Evolutionary conservation across 2,113 vertebrate genomes (phyloP).

Genomic region (Triplophysa tibetana): DNA sequence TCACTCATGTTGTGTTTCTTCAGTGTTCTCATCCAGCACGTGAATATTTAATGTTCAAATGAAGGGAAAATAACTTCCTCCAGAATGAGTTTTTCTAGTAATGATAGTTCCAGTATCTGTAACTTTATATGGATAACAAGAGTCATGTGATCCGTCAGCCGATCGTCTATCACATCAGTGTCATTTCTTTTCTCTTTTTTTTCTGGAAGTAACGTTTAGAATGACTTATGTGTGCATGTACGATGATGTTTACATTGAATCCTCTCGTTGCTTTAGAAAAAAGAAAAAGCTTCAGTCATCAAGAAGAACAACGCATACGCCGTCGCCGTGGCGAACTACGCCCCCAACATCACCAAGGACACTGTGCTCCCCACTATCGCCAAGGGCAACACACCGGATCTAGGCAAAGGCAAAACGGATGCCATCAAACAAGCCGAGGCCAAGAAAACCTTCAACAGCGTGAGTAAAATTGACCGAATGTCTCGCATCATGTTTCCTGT

Average conservation of each 20-base stretch:
- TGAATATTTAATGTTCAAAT: not conserved
- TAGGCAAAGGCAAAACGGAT: slow-evolving; percentile 84
- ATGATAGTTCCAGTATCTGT: no score
- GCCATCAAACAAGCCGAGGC: slow-evolving; percentile 83
- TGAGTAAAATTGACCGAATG: slow-evolving; percentile 99
- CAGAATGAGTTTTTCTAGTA: no score
- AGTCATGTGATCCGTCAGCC: no score
- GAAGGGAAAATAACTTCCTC: not conserved
- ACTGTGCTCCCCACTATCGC: slow-evolving; percentile 91
- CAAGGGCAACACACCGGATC: slow-evolving; percentile 85
- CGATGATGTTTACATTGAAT: not conserved
- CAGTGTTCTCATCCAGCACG: not conserved
- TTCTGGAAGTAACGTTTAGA: no score
- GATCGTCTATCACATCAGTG: no score
- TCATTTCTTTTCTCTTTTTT: no score
- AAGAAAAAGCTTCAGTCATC: slow-evolving; percentile 90
- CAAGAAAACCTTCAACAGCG: slow-evolving; percentile 99
- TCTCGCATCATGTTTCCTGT: slow-evolving; percentile 98
- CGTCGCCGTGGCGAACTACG: slow-evolving; percentile 96
- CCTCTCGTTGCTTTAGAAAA: slow-evolving; percentile 82
- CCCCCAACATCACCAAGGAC: slow-evolving; percentile 95
- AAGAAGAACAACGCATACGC: slow-evolving; percentile 99
- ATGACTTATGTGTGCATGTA: no score
- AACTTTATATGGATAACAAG: no score
- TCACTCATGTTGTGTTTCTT: not conserved